Conservation (phyloP, 1,140 invertebrate species). For the Pararge aegeria region DNA sequence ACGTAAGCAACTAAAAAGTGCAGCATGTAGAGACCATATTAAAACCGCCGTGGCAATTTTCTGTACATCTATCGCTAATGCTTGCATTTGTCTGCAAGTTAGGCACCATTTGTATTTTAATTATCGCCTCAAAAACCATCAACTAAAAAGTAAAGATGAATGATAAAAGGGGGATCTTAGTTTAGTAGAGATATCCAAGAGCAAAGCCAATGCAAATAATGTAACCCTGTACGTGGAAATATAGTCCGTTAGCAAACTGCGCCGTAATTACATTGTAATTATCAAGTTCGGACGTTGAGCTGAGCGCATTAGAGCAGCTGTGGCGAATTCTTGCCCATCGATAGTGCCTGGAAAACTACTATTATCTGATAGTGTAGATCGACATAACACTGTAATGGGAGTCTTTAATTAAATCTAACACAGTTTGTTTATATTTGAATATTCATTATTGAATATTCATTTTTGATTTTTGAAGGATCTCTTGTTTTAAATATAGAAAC, state of each 20-base stretch:
- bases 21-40: slow-evolving; percentile 24
- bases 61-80: slow-evolving; percentile 28
- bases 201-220: background rate
- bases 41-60: slow-evolving; percentile 33
- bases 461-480: no score
- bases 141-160: no score
- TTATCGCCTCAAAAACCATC: no score
- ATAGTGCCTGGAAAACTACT: background rate
- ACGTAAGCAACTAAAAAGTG: slow-evolving; percentile 38
- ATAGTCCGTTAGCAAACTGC: background rate
- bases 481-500: no score
- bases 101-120: no score
- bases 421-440: background rate
- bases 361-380: background rate
- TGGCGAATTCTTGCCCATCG: slow-evolving; percentile 29
- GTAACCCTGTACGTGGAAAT: background rate
- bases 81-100: slow-evolving; percentile 12
- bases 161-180: no score
- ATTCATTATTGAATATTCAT: no score
- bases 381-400: background rate
- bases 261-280: background rate
- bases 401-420: background rate
- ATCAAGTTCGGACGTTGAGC: slow-evolving; percentile 13
- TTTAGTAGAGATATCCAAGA: no score
- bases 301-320: slow-evolving; percentile 31